phyloP scores from a whole-genome alignment of 2,888 invertebrate species.

The Volucella zonaria region DNA sequence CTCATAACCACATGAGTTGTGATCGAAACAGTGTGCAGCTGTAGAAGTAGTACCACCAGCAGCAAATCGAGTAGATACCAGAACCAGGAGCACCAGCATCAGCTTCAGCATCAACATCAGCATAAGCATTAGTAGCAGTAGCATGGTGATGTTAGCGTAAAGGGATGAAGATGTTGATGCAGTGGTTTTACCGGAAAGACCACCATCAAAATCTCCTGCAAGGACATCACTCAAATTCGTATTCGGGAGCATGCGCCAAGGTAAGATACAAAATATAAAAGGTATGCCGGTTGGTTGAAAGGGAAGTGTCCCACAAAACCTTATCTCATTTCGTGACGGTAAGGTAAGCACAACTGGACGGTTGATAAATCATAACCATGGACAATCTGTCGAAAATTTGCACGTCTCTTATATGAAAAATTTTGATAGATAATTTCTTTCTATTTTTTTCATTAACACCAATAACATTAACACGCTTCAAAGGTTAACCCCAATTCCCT shows the following conservation, averaged over 20 bases:
- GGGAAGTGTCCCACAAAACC: constrained; percentile 38
- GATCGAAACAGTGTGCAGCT: constrained; percentile 63
- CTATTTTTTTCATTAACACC: no score
- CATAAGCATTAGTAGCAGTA: constrained; percentile 15
- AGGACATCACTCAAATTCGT: constrained; percentile 66
- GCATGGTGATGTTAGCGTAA: constrained; percentile 41
- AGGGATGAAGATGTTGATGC: constrained; percentile 65
- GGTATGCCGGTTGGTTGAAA: constrained; percentile 60
- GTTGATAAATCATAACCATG: constrained; percentile 23
- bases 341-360: constrained; percentile 16
- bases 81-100: no score
- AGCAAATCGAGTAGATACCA: no score
- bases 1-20: constrained; percentile 73
- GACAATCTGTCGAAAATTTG: not conserved
- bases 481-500: no score
- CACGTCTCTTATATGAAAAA: no score
- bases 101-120: no score
- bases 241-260: constrained; percentile 64
- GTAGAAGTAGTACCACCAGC: constrained; percentile 15
- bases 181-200: constrained; percentile 62
- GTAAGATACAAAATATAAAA: constrained; percentile 62
- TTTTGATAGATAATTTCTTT: no score
- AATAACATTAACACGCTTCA: no score
- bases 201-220: constrained; percentile 67
- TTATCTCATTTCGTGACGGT: constrained; percentile 30